Base-by-base conservation (phyloP, 1,140 invertebrate genomes). In the Parapsyche elsis region DNA sequence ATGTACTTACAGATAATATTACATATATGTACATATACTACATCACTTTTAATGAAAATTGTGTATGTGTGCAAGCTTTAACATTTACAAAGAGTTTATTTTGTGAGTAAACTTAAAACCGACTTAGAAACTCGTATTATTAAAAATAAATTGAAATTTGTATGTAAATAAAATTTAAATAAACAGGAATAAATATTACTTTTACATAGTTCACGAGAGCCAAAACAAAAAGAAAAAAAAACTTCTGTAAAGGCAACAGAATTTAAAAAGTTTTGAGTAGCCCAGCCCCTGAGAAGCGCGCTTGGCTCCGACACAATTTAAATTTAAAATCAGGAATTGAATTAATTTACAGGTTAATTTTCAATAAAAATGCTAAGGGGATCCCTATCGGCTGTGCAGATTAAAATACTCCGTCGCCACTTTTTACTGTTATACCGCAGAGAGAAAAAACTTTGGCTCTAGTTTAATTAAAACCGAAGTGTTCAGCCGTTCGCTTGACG, bases 331-430 rank as follows among this genome's bases (percentile, higher is more conserved):
- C 79, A 78, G 79, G 79, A 80, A 80, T 82, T 74, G 79, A 82
- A 82, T 82, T 82, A 82, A 82, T 82, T 82, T 78, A 75, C 81
- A 82, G 81, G 81, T 82, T 82, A 82, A 82, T 82, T 82, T 82
- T 82, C 81, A 82, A 82, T 82, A 82, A 82, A 82, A 80, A 82
- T 82, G 79, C 79, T 82, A 80, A 82, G 71, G 49, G 78, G 81
- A 71, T 75, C 78, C 78, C 77, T 80, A 82, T 82, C 81, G 78
- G 78, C 73, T 74, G 49, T 38, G 46, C 57, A 79, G 81, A 82
- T 82, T 82, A 82, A 82, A 82, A 80, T 82, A 73, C 76, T 67
- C 76, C 76, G 76, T 71, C 71, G 79, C 79, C 79, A 82, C 79
- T 82, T 80, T 80, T 75, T 77, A 77, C 73, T 77, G 75, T 77